phyloP scores from a whole-genome alignment of 2,113 vertebrate genomes.

The Alaudala cheleensis region DNA sequence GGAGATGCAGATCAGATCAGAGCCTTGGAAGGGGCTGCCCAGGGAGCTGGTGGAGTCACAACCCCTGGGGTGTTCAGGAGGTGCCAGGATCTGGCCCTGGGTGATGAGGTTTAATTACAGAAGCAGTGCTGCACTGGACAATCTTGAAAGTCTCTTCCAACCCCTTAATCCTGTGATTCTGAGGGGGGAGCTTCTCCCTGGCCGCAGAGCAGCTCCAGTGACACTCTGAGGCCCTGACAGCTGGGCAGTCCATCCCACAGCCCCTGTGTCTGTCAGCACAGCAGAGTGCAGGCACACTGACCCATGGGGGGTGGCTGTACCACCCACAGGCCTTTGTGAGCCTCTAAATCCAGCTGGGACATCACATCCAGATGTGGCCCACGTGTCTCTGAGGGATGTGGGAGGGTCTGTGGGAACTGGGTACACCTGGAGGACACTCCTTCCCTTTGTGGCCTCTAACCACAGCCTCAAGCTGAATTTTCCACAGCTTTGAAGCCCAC shows the following conservation, averaged over 20 bases:
- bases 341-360: neutral
- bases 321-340: neutral
- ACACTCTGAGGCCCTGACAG: neutral
- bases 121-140: neutral
- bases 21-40: neutral
- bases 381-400: neutral
- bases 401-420: neutral
- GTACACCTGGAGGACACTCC: neutral
- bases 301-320: rapidly evolving
- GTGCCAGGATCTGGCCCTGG: neutral
- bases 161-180: neutral
- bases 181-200: neutral
- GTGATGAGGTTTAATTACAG: neutral
- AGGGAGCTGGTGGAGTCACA: neutral
- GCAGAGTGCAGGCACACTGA: neutral
- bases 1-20: neutral
- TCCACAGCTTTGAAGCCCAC: neutral
- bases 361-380: neutral
- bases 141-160: neutral
- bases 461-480: neutral
- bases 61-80: neutral
- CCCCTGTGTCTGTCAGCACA: neutral
- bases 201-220: neutral
- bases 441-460: neutral
- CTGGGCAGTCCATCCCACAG: neutral